Evolutionary conservation across 2,888 invertebrate genomes (phyloP).

Genomic region (Limnephilus lunatus): DNA sequence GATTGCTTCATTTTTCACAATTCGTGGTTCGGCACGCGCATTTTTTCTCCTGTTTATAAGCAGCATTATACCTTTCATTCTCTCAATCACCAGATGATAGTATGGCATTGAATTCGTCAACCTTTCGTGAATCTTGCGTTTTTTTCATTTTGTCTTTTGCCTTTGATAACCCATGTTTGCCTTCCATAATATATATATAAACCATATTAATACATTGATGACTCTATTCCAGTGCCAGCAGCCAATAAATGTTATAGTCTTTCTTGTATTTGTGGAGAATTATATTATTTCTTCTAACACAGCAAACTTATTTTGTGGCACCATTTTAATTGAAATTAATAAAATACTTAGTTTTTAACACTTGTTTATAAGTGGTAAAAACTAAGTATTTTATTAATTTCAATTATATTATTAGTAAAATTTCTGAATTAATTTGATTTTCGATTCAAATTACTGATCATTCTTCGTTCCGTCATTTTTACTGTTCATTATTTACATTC

Average conservation of each 20-base stretch:
- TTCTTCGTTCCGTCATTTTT: neutral
- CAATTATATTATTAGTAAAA: neutral
- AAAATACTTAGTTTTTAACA: too few relatives aligned
- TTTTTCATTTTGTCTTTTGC: neutral
- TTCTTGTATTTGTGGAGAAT: neutral
- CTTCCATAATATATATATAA: too few relatives aligned
- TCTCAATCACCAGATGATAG: neutral
- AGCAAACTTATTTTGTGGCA: too few relatives aligned
- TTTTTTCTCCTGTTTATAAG: too few relatives aligned
- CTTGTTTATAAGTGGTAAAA: too few relatives aligned
- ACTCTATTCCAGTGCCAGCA: neutral
- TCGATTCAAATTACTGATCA: neutral
- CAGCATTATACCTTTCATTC: neutral
- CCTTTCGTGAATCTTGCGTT: neutral
- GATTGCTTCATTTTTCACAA: too few relatives aligned
- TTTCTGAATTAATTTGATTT: neutral
- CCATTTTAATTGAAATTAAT: too few relatives aligned
- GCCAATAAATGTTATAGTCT: neutral
- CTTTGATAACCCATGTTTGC: neutral
- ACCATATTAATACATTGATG: neutral
- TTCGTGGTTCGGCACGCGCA: too few relatives aligned
- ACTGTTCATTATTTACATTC: neutral
- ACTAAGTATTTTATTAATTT: too few relatives aligned
- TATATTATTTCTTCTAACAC: too few relatives aligned
- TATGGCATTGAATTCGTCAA: neutral